phyloP scores from a whole-genome alignment of 2,797 vertebrate genomes.

The Champsocephalus gunnari region DNA sequence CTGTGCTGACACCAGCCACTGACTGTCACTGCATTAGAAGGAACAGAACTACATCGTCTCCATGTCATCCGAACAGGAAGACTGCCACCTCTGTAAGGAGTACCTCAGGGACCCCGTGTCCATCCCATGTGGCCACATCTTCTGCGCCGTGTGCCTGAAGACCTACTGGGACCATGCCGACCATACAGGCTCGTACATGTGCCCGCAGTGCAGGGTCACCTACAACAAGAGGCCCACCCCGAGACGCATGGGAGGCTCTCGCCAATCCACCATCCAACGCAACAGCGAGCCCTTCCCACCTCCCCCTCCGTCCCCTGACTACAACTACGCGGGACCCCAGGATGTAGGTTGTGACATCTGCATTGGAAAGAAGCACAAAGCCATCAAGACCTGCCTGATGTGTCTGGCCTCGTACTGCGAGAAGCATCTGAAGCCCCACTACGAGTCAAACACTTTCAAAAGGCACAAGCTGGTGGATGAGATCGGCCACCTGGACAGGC shows the following conservation, averaged over 20 bases:
- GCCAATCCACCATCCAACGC: slow-evolving; percentile 63
- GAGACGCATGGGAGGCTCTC: slow-evolving; percentile 74
- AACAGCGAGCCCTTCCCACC: slow-evolving; percentile 77
- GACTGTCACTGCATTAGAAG: slow-evolving; percentile 5
- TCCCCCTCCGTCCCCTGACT: slow-evolving; percentile 84
- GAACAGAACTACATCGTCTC: not conserved
- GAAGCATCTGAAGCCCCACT: slow-evolving; percentile 95
- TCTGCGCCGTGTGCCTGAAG: slow-evolving; percentile 86
- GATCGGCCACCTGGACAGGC: slow-evolving; percentile 94
- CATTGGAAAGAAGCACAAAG: slow-evolving; percentile 95
- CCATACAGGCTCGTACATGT: slow-evolving; percentile 79
- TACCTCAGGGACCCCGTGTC: slow-evolving; percentile 84
- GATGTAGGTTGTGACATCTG: slow-evolving; percentile 97
- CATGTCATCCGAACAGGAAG: slow-evolving; percentile 83
- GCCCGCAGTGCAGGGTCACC: slow-evolving; percentile 83
- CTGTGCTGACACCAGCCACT: slow-evolving; percentile 57
- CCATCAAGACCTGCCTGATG: slow-evolving; percentile 95
- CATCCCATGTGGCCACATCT: slow-evolving; percentile 86
- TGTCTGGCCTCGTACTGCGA: slow-evolving; percentile 98
- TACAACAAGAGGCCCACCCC: slow-evolving; percentile 86
- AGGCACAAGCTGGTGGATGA: slow-evolving; percentile 97
- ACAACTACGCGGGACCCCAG: slow-evolving; percentile 86
- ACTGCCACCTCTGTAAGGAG: slow-evolving; percentile 87
- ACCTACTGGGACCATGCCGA: slow-evolving; percentile 89
- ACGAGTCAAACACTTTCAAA: slow-evolving; percentile 93